Evolutionary conservation across 2,888 invertebrate genomes (phyloP).

Genomic region (Limnephilus marmoratus): DNA sequence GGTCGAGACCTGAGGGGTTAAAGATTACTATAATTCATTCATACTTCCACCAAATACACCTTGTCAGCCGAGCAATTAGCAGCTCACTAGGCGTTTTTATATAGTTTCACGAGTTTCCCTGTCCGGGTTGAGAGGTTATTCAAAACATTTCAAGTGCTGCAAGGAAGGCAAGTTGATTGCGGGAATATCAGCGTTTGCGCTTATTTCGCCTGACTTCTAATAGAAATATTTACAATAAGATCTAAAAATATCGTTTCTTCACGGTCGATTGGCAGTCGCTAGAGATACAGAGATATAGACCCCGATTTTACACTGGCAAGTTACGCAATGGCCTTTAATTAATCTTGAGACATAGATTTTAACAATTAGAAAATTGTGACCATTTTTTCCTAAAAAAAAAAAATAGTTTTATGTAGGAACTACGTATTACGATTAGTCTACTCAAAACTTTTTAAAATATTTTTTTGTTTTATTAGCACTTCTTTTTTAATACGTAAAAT

Average conservation of each 20-base stretch:
- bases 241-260: slow-evolving; percentile 61
- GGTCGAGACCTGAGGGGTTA: too few relatives aligned
- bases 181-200: slow-evolving; percentile 29
- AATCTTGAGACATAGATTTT: background rate
- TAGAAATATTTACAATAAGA: slow-evolving; percentile 65
- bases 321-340: background rate
- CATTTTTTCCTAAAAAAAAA: background rate
- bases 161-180: slow-evolving; percentile 21
- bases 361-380: background rate
- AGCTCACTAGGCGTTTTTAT: background rate
- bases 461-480: too few relatives aligned
- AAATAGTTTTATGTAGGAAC: background rate
- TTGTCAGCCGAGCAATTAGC: background rate
- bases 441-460: background rate
- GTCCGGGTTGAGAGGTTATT: background rate
- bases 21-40: background rate
- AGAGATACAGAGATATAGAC: slow-evolving; percentile 33
- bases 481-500: too few relatives aligned
- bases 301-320: background rate
- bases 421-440: background rate
- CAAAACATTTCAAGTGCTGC: background rate
- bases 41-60: background rate
- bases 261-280: slow-evolving; percentile 54
- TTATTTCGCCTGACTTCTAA: slow-evolving; percentile 58
- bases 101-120: background rate